Evolutionary conservation across 2,888 invertebrate genomes (phyloP).

Genomic region (Anoplius nigerrimus): DNA sequence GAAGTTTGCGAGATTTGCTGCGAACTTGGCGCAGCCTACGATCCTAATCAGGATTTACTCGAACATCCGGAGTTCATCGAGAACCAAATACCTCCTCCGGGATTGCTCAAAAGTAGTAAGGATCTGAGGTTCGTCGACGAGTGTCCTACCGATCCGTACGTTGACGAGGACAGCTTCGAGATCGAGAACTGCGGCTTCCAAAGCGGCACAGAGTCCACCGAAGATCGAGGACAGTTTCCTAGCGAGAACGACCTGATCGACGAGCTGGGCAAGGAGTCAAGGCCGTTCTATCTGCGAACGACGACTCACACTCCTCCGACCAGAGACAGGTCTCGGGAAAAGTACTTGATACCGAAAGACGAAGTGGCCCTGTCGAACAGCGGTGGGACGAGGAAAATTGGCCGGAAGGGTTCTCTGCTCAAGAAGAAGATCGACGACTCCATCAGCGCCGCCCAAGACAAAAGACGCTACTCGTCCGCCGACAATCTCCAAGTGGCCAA

Average conservation of each 20-base stretch:
- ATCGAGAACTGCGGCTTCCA: slow-evolving; percentile 68
- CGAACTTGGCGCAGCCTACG: slow-evolving; percentile 53
- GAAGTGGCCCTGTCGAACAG: slow-evolving; percentile 54
- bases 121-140: slow-evolving; percentile 44
- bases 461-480: slow-evolving; percentile 69
- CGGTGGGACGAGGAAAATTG: slow-evolving; percentile 52
- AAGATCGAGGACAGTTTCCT: slow-evolving; percentile 19
- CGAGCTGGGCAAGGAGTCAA: slow-evolving; percentile 14
- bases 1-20: slow-evolving; percentile 72
- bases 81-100: background rate
- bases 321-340: slow-evolving; percentile 42
- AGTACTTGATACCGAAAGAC: slow-evolving; percentile 60
- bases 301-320: slow-evolving; percentile 10
- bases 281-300: slow-evolving; percentile 30
- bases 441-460: slow-evolving; percentile 52
- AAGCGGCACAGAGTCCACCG: slow-evolving; percentile 25
- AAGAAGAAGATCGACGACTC: slow-evolving; percentile 40
- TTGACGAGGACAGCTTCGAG: slow-evolving; percentile 62
- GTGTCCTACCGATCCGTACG: slow-evolving; percentile 22
- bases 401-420: slow-evolving; percentile 64
- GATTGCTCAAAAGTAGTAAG: slow-evolving; percentile 11
- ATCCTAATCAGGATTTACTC: slow-evolving; percentile 28
- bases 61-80: background rate
- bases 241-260: slow-evolving; percentile 11
- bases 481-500: slow-evolving; percentile 68